Percentiles rank a stretch among this genome's conserved stretches.
Conservation (phyloP, 2,797 vertebrate species). For the Dermochelys coriacea region DNA sequence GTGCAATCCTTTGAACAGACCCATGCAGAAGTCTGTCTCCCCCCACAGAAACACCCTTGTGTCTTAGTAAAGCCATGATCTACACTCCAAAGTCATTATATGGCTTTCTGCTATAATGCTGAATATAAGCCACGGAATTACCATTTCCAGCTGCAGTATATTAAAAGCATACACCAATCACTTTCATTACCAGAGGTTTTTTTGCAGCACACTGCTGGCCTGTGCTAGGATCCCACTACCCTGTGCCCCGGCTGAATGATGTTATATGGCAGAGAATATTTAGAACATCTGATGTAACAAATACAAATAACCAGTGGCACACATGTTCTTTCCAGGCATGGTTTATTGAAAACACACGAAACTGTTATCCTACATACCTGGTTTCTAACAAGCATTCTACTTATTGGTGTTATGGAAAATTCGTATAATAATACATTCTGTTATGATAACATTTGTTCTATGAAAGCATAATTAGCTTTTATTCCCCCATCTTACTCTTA, state of each 20-base stretch:
- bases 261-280: neutral
- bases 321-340: conserved; percentile 90
- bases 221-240: neutral
- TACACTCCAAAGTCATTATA: neutral
- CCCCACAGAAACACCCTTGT: neutral
- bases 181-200: conserved; percentile 28
- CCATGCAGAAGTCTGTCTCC: neutral
- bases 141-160: neutral
- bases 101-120: neutral
- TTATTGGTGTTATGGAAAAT: conserved; percentile 95
- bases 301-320: conserved; percentile 63
- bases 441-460: conserved; percentile 90
- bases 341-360: conserved; percentile 99
- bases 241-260: neutral
- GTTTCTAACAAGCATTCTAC: conserved; percentile 93
- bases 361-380: conserved; percentile 95
- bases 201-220: neutral
- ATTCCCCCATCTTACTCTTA: conserved; percentile 75
- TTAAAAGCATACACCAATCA: neutral
- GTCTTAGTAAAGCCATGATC: accelerated
- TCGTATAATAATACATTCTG: conserved; percentile 92
- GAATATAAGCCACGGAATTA: neutral
- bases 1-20: neutral
- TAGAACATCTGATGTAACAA: neutral
- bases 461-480: conserved; percentile 85